phyloP scores from a whole-genome alignment of 1,140 invertebrate species.

The Calliphora vicina region DNA sequence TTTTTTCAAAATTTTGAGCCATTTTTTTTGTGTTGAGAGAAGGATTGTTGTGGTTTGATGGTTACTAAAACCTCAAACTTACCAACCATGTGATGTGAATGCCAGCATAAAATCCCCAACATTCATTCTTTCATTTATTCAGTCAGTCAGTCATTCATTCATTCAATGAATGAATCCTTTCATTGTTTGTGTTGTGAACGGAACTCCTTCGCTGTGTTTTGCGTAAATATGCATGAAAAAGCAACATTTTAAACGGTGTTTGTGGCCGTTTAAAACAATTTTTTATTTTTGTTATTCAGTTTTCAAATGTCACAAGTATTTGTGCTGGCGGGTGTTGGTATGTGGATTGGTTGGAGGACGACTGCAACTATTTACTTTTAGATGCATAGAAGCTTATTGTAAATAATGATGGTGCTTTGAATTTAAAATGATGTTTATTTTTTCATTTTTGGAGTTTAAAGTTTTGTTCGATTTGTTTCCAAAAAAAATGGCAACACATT shows the following conservation, averaged over 20 bases:
- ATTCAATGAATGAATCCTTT: background rate
- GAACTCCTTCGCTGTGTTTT: background rate
- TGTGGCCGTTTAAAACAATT: background rate
- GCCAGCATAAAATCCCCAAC: background rate
- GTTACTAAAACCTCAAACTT: background rate
- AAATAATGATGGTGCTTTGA: background rate
- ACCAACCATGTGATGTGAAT: background rate
- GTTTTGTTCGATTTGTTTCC: background rate
- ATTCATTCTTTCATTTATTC: background rate
- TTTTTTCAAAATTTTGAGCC: background rate
- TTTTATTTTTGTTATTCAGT: background rate
- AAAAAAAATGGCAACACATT: background rate
- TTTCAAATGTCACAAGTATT: background rate
- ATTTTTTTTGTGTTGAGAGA: background rate
- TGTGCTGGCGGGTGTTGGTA: background rate
- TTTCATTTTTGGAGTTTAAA: background rate
- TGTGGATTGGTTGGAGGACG: background rate
- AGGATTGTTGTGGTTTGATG: background rate
- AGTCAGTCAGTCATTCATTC: background rate
- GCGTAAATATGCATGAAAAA: background rate
- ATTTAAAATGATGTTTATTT: background rate
- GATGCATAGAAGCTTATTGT: background rate
- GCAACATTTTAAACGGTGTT: slow-evolving; percentile 9
- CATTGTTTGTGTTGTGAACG: background rate
- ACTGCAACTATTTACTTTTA: background rate